Evolutionary conservation across 2,113 vertebrate species (phyloP).

Genomic region (Upupa epops): DNA sequence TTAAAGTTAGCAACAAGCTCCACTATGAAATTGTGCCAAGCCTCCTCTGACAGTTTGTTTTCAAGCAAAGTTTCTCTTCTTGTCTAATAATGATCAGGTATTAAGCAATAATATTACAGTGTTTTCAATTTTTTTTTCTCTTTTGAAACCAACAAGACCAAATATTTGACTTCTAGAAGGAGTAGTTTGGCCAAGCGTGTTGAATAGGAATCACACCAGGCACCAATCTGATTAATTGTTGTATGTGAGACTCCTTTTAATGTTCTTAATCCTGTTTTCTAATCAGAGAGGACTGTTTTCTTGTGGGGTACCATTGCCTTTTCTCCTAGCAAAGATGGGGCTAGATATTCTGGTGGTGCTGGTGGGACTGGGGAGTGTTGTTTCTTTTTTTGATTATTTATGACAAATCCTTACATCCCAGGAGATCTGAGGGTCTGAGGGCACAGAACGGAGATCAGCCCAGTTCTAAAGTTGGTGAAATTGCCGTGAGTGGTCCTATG

Average conservation of each 20-base stretch:
- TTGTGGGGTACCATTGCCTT: neutral
- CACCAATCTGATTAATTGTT: neutral
- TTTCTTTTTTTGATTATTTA: neutral
- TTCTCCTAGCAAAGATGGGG: neutral
- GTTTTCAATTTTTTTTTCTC: neutral
- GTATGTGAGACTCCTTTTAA: neutral
- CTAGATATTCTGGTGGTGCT: neutral
- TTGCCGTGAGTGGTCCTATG: neutral
- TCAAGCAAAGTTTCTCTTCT: neutral
- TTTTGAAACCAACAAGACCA: neutral
- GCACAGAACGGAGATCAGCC: fast-evolving
- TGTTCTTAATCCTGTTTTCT: neutral
- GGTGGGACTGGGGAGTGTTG: neutral
- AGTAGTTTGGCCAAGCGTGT: neutral
- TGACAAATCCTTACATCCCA: neutral
- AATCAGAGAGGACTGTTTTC: neutral
- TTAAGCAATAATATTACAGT: neutral
- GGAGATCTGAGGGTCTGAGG: neutral
- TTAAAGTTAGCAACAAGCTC: slow-evolving; percentile 28
- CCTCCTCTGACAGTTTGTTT: neutral
- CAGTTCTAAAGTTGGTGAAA: neutral
- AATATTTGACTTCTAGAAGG: neutral
- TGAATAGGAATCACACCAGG: neutral
- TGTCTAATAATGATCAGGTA: neutral
- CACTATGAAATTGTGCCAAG: neutral